Evolutionary conservation across 2,888 invertebrate species (phyloP), one percentile per base, ranked within the genome.

Genomic region (Rotaria macrura): DNA sequence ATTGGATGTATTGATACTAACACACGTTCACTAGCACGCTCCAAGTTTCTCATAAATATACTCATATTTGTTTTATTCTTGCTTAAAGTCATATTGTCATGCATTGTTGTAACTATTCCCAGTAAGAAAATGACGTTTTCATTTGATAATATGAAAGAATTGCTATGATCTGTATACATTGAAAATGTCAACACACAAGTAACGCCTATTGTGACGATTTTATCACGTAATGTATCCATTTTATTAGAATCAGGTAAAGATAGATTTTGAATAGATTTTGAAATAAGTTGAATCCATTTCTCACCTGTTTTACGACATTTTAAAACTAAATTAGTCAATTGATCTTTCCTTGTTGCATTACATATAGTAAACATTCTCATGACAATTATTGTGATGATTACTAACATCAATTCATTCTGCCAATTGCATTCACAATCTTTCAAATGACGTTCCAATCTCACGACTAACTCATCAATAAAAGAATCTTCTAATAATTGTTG

Each of bases 401-500:
- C 20, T 74, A 74, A 74, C 2, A 74, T 5, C 74, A 74, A 40
- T 74, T 74, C 74, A 40, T 74, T 74, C 25, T 74, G 74, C 74
- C 74, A 74, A 74, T 74, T 74, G 12, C 20, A 74, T 74, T 74
- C 74, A 7, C 6, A 74, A 74, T 74, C 40, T 74, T 74, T 38
- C 40, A 94, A 94, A 83, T 57, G 57, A 10, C n/a, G 57, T 5
- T 57, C 57, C 9, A 57, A 57, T 57, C 57, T 57, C 25, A n/a
- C 25, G 4, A 74, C 40, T 40, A 74, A 74, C 40, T 74, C 74
- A 74, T 74, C 74, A n/a, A 74, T 7, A 74, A 74, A 74, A 74
- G 38, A 23, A 74, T 74, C 40, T 74, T 74, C 74, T 38, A 74
- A 74, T 17, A 74, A 17, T 40, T 74, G 74, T 23, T 74, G 74